phyloP scores from a whole-genome alignment of 1,140 invertebrate genomes.

The Cylas formicarius region DNA sequence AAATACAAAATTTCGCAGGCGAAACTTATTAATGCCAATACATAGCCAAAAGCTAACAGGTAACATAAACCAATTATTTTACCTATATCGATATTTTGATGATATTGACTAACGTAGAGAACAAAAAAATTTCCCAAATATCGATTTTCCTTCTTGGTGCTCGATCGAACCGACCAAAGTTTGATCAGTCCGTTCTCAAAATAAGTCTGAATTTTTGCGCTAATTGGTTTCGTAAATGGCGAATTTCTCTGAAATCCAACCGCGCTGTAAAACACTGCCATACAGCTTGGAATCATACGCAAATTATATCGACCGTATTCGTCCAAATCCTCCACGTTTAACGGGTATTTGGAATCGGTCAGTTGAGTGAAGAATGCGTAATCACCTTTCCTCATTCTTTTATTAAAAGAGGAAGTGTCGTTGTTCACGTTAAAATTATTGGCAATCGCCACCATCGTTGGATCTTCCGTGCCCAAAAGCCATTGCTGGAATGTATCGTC shows the following conservation, averaged over 20 bases:
- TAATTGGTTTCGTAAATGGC: conserved; percentile 10
- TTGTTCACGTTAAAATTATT: conserved; percentile 9
- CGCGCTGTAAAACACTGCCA: conserved; percentile 14
- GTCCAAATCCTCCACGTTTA: conserved; percentile 11
- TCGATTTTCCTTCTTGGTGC: conserved; percentile 6
- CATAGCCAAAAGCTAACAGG: conserved; percentile 10
- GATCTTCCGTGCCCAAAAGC: conserved; percentile 8
- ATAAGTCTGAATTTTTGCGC: not conserved
- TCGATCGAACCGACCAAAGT: conserved; percentile 4
- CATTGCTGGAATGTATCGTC: conserved; percentile 8
- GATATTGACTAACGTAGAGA: conserved; percentile 3
- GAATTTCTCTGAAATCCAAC: conserved; percentile 13
- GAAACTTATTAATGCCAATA: conserved; percentile 7
- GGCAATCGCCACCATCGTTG: conserved; percentile 5
- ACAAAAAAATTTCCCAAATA: conserved; percentile 14
- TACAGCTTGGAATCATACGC: conserved; percentile 12
- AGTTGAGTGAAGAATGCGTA: conserved; percentile 10
- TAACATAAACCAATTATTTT: conserved; percentile 13
- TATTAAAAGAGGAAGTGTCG: conserved; percentile 3
- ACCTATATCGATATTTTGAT: conserved; percentile 5
- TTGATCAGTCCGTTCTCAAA: conserved; percentile 6
- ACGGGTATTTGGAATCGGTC: not conserved
- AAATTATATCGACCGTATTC: conserved; percentile 8
- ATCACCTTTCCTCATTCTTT: not conserved
- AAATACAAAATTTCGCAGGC: conserved; percentile 2